Base-by-base conservation (phyloP, 1,140 invertebrate species). In the Zaprionus taronus region DNA sequence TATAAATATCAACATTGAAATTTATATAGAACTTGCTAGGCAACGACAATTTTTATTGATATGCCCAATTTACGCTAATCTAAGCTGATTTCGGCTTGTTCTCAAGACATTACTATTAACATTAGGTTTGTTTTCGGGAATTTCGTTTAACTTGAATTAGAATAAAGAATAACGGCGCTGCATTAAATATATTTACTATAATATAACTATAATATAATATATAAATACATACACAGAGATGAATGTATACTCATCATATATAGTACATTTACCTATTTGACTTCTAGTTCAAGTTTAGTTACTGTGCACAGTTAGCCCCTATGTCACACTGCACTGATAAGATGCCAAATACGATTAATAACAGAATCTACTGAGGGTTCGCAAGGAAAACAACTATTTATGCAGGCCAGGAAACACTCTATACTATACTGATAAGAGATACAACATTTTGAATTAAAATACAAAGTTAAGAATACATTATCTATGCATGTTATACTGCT, bases 241-340 rank as follows among this genome's bases (percentile, higher is more conserved):
- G 26, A 6, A 28, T 34, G 31, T 34, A 3, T 34, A 34, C 4
- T 34, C 9, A 34, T 31, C 3, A 31, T 31, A 9, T 4, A 41
- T 41, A 41, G 5, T 22, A 17, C 11, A 51, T 51, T 51, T 17
- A 44, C 41, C 41, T 44, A 44, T 44, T 17, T 44, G 41, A n/a
- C 41, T 44, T 55, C 5, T 14, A 9, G 7, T 14, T 53, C 11
- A 38, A 53, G 20, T 64, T 1, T 53, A 36, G 20, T 65, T 51
- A 22, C 15, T 28, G 17, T 24, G 38, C 22, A 44, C 24, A n/a
- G 24, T 22, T 24, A 28, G 26, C 61, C 61, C 26, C 41, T 34
- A 51, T 49, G 24, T 49, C 26, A 63, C 5, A 34, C 7, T 53
- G 6, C 47, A 17, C 61, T 51, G 61, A 64, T 64, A 64, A 64